Base-by-base conservation (phyloP, 2,888 invertebrate species). In the Elaeidobius kamerunicus region DNA sequence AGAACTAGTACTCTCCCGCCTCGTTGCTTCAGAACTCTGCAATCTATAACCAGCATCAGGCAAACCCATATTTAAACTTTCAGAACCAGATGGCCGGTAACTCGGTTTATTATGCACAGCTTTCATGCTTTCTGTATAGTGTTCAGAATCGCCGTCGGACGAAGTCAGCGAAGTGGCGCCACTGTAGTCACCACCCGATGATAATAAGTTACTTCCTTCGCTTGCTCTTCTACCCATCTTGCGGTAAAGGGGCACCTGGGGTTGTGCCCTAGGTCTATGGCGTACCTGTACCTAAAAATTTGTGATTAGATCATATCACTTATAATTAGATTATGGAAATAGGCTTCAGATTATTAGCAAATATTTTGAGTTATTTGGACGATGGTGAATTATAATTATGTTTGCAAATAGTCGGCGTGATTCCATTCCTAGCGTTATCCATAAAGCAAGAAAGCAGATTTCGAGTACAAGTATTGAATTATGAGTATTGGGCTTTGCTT, bases 1-100 rank as follows among this genome's bases (percentile, higher is more conserved):
- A 1, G 81, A 79, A 30, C 78, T 78, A 60, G 80, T 78, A 0
- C 84, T 83, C 65, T 69, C 69, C 38, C 71, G 65, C 34, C 84
- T 82, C 63, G 83, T 72, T 56, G 79, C 75, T 2, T 75, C 76
- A 35, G 75, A 74, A 28, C 76, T 64, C 61, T 76, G 76, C 52
- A 75, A 64, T 48, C 78, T 66, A 30, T 75, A 76, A 15, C 42
- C 50, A 17, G 49, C 32, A 12, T 54, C 57, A 6, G 50, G 45
- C 17, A 52, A 9, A 3, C 41, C 51, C 48, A 47, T 40, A 18
- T 28, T 47, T 16, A 39, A 20, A 28, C 27, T 46, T 15, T 52
- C 52, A 27, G 40, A 48, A 46, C 50, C 35, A 14, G 57, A 53
- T 49, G 54, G 61, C 61, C 59, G 52, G 52, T 45, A 58, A 44